These are phyloP conservation scores for Cyanistes caeruleus DNA, from an alignment of 2,113 vertebrate species.

Conservation along the genomic window DNA sequence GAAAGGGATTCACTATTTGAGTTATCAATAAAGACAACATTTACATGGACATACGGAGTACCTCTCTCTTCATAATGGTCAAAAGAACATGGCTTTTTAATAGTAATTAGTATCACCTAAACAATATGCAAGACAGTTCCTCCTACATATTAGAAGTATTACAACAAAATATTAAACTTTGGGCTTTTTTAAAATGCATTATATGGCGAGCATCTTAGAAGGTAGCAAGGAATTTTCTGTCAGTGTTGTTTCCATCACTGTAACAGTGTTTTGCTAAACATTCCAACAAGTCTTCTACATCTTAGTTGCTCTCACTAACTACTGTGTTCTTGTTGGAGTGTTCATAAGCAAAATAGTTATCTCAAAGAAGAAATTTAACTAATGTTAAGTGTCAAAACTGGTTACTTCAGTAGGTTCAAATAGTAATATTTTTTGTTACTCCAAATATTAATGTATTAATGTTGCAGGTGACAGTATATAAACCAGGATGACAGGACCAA, in stretches of 20 bases:
- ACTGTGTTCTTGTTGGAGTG: neutral
- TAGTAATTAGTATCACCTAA: neutral
- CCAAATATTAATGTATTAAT: neutral
- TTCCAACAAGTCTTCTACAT: neutral
- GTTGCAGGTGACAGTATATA: neutral
- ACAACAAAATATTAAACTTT: neutral
- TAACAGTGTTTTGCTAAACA: neutral
- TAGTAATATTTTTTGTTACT: neutral
- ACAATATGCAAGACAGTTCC: neutral
- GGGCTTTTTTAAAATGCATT: neutral
- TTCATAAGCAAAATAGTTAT: neutral
- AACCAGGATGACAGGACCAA: neutral
- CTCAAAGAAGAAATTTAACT: neutral
- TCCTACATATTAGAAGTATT: neutral
- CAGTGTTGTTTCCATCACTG: neutral
- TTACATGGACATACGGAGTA: neutral
- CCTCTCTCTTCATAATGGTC: neutral
- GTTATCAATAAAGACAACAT: neutral
- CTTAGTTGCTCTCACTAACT: neutral
- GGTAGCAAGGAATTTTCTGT: neutral
- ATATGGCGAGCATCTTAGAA: neutral
- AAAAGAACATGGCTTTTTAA: neutral
- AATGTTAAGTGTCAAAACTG: neutral
- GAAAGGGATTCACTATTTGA: neutral
- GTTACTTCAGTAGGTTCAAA: neutral